Base-by-base conservation (phyloP, 1,140 invertebrate species). In the Planococcus citri region DNA sequence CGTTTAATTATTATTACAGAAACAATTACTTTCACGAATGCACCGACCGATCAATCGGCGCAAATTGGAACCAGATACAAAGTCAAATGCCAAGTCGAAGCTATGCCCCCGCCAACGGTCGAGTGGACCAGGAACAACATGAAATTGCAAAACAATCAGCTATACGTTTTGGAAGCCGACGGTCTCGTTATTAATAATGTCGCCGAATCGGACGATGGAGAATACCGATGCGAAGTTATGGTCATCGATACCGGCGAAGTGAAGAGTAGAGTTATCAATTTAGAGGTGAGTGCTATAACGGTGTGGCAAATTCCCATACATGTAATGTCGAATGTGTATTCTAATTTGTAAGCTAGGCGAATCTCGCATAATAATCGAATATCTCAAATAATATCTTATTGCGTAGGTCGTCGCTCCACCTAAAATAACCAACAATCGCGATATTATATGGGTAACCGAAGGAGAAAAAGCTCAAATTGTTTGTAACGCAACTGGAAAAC, bases 91-190 rank as follows among this genome's bases (percentile, higher is more conserved):
- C 83, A 88, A 78, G 92, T 95, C 0, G 85, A 84, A 67, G 91
- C 92, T 0, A 87, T 88, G 77, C 94, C 94, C 17, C 80, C 88
- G 27, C 90, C 94, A 0, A 83, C 82, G 14, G 86, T 95, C 14
- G 88, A 90, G 76, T 95, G 92, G 93, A 82, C 86, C 60, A 87
- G 87, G 76, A 87, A 93, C 77, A 87, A 85, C n/a, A 80, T 85
- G 72, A 77, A 80, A 38, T 74, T 79, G 38, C 73, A 82, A 81
- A 83, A 84, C 67, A 77, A 78, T 71, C 84, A 85, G 38, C 84
- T 86, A 74, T 92, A 90, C 73, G 82, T 91, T 10, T 83, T 89
- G 68, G 85, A 88, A 71, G 81, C 83, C 0, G 86, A 91, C 73
- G 90, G 91, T 0, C 79, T 95, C 12, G 78, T 86, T 22, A 91